These are phyloP conservation scores for Danionella dracula DNA, from an alignment of 2,797 vertebrate genomes.

Conservation along the genomic window DNA sequence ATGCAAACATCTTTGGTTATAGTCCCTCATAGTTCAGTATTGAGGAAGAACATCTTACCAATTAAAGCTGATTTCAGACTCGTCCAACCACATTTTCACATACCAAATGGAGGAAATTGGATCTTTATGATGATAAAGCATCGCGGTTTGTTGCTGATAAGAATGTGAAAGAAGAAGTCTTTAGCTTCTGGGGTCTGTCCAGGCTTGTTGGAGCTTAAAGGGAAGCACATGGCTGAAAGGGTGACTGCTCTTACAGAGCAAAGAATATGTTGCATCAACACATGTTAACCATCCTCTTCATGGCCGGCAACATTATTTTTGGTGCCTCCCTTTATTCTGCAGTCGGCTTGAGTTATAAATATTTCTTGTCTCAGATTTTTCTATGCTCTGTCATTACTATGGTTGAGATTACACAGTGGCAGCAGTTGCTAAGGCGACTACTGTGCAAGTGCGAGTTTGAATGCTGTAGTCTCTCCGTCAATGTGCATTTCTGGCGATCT, in stretches of 20 bases:
- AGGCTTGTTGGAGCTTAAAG: slow-evolving; percentile 17
- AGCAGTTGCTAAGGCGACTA: slow-evolving; percentile 28
- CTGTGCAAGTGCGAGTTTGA: background rate
- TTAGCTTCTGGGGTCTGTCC: background rate
- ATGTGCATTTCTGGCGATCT: slow-evolving; percentile 18
- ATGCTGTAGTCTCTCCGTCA: background rate
- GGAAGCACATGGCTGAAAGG: slow-evolving; percentile 9
- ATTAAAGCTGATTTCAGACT: background rate
- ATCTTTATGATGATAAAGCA: background rate
- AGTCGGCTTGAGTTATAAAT: background rate
- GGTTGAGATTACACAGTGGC: background rate
- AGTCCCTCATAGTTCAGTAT: too few species aligned
- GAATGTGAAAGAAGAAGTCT: background rate
- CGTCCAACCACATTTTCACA: background rate
- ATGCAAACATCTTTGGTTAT: too few species aligned
- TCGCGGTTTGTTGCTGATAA: background rate
- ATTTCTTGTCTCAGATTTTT: background rate
- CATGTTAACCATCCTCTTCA: too few species aligned
- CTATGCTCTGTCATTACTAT: background rate
- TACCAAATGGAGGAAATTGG: background rate
- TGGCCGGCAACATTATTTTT: background rate
- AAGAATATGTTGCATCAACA: background rate
- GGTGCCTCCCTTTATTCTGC: background rate
- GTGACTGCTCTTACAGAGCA: background rate
- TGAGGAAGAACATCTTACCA: background rate